These are phyloP conservation scores for Forbesichthys papilliferus DNA, from an alignment of 2,113 vertebrate species.

Conservation along the genomic window DNA sequence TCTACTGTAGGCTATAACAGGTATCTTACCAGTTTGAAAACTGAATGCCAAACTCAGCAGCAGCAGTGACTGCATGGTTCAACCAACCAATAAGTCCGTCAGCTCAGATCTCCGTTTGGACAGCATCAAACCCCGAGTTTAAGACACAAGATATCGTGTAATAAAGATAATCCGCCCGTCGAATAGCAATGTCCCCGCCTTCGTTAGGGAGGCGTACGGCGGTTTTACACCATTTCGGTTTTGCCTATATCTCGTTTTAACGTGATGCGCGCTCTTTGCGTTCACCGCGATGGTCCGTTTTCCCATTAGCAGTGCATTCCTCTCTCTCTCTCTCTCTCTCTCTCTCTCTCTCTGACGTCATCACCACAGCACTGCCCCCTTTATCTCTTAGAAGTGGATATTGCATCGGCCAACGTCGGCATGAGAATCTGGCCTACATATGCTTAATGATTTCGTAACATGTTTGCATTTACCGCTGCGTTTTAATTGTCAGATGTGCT, in stretches of 20 bases:
- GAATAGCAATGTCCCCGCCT: constrained; percentile 19
- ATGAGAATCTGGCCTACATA: neutral
- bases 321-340: constrained; percentile 38
- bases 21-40: constrained; percentile 72
- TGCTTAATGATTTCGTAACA: too few relatives aligned
- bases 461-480: neutral
- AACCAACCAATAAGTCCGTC: constrained; percentile 74
- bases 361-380: constrained; percentile 48
- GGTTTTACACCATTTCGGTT: constrained; percentile 55
- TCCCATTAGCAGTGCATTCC: constrained; percentile 71
- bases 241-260: constrained; percentile 24
- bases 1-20: neutral
- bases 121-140: constrained; percentile 73
- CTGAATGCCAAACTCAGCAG: constrained; percentile 75
- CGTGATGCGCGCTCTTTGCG: constrained; percentile 31
- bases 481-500: too few relatives aligned
- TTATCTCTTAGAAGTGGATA: constrained; percentile 37
- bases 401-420: constrained; percentile 12
- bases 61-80: constrained; percentile 80
- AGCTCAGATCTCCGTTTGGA: constrained; percentile 74
- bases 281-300: constrained; percentile 53
- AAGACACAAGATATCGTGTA: constrained; percentile 31
- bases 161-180: constrained; percentile 48
- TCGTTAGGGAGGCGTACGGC: neutral
- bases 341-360: constrained; percentile 58